Base-by-base conservation (phyloP, 2,113 vertebrate species). In the Haliaeetus leucogaster region DNA sequence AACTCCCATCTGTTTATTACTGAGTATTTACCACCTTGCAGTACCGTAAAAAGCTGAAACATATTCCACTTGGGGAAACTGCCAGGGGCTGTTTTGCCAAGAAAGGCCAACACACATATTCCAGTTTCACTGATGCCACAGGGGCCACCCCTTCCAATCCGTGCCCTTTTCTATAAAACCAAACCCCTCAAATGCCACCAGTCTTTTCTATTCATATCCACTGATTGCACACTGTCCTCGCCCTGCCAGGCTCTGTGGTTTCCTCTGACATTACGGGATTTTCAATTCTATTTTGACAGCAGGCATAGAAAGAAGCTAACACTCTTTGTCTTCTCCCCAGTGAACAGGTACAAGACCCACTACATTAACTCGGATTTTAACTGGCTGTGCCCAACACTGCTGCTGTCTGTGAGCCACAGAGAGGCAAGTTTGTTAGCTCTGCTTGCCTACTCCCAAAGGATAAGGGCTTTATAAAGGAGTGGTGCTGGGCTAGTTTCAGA, bases 211-310 rank as follows among this genome's bases (percentile, higher is more conserved):
- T 65, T 12, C 16, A 56, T 61, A 92, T 80, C 77, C 7, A 8
- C 43, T 40, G 61, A 59, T 7, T 20, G 43, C 68, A 53, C 10
- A 6, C 29, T 0, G 0, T 29, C 42, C 58, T 73, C 1, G 0
- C 18, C 15, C 67, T 43, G 27, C 55, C 67, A 38, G 63, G 32
- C 66, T 59, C 59, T 6, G 25, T 9, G 55, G 38, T 38, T 32
- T 53, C 40, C 59, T 52, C 21, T 26, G 40, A 19, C 2, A 38
- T 38, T 38, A 38, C 38, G 38, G 38, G 38, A n/a, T n/a, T 83
- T 52, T 56, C 84, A 68, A 20, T 16, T 43, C 34, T 42, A 20
- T 53, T 86, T 45, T 70, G 29, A n/a, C 42, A 65, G 56, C 76
- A 68, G 66, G 47, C 23, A 8, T 2, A 29, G 59, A 58, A 19